Percentiles rank a stretch among this genome's conserved stretches.
Conservation (phyloP, 2,888 invertebrate species). For the Pediacus dermestoides region DNA sequence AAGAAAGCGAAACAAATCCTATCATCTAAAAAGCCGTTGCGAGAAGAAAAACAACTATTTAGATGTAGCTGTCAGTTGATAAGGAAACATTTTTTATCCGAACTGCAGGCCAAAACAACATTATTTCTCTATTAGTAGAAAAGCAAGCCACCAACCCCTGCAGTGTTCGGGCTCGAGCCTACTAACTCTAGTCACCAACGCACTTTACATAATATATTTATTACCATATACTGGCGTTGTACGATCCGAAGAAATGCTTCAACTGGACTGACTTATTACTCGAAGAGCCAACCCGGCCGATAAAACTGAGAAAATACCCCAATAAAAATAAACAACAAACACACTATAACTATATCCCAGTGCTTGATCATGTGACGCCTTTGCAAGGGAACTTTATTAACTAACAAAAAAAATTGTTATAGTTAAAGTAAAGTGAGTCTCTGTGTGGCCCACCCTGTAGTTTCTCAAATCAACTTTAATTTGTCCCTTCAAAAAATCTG, state of each 20-base stretch:
- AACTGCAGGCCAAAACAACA: slow-evolving; percentile 7
- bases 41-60: slow-evolving; percentile 1
- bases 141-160: slow-evolving; percentile 22
- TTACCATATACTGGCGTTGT: slow-evolving; percentile 10
- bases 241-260: not conserved
- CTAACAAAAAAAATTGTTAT: too few relatives aligned
- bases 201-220: slow-evolving; percentile 20
- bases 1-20: not conserved
- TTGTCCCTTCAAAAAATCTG: slow-evolving; percentile 1
- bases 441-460: slow-evolving; percentile 4
- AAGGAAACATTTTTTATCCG: not conserved
- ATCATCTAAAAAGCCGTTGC: not conserved
- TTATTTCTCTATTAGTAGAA: slow-evolving; percentile 30
- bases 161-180: slow-evolving; percentile 15
- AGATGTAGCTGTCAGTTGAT: slow-evolving; percentile 2
- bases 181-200: slow-evolving; percentile 16
- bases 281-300: too few relatives aligned
- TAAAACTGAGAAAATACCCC: too few relatives aligned
- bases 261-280: slow-evolving; percentile 2
- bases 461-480: not conserved
- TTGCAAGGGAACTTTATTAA: too few relatives aligned
- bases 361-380: too few relatives aligned
- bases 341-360: not conserved
- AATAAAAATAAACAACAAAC: not conserved
- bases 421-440: too few relatives aligned